Evolutionary conservation across 2,888 invertebrate genomes (phyloP), one percentile per base, ranked within the genome.

Genomic region (Ypsolopha sequella): DNA sequence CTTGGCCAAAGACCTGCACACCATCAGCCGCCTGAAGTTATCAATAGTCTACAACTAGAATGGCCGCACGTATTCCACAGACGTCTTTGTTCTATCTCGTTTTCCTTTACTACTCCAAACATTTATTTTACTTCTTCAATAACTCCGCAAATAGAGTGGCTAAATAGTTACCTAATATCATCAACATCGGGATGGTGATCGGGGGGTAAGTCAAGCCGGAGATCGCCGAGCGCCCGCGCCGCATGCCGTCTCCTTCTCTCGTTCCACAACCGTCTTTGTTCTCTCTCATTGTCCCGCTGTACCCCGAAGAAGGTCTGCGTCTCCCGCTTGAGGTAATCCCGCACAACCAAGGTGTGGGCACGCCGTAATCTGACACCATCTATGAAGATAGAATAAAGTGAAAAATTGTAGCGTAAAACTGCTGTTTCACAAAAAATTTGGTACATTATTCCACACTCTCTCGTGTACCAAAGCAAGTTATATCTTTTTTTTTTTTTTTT

Each of bases 251-350:
- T 90, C 71, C 95, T 88, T 70, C 95, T 88, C 68, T 95, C 94
- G 65, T 92, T 86, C 95, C 95, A 95, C 70, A 92, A 77, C 68
- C 91, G 88, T 70, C 90, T 89, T 77, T 93, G 92, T 66, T 91
- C 89, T 63, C 90, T 89, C 72, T 94, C 93, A 61, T 91, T 91
- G 62, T 92, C 92, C 65, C 92, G 92, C 66, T 93, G 92, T 53
- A 96, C 92, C 14, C 95, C 95, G 73, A 96, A 95, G 80, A 95
- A 95, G 61, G 91, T 92, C 52, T 93, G 93, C 53, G 95, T 93
- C 73, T 94, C 94, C 60, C 91, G 89, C 70, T 91, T 93, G 67
- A 95, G 90, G 75, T 92, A 93, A 68, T 92, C 82, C 57, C 85
- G 70, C 48, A 86, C 84, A n/a, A 77, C 82, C 8, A 80, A 73